A percentile compares a stretch with the other conserved stretches of the same genome.
Evolutionary conservation across 2,113 vertebrate species (phyloP).

Genomic region (Parus major): DNA sequence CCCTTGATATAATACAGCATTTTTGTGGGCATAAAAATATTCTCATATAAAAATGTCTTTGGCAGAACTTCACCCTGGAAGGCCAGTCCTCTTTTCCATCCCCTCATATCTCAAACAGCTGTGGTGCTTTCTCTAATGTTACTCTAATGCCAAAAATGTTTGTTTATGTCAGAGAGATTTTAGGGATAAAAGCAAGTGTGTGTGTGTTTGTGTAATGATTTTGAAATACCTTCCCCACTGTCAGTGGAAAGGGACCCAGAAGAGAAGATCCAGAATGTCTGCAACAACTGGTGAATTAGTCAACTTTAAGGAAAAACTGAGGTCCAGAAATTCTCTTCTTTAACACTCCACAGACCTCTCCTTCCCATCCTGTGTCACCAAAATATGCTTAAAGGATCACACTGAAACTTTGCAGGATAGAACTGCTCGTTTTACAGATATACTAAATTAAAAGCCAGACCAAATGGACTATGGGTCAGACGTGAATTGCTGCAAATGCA

Average conservation of each 20-base stretch:
- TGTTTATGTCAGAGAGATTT: background rate
- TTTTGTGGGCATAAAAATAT: slow-evolving; percentile 2
- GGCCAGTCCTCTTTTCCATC: background rate
- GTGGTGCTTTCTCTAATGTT: background rate
- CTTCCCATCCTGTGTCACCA: background rate
- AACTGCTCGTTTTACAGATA: background rate
- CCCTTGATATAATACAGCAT: background rate
- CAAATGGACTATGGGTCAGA: background rate
- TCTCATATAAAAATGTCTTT: background rate
- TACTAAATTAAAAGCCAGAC: background rate
- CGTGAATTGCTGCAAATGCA: background rate
- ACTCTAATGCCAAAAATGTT: background rate
- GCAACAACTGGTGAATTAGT: background rate
- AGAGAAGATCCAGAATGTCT: background rate
- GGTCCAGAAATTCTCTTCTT: background rate
- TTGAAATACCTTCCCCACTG: background rate
- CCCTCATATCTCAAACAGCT: background rate
- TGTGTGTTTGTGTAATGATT: background rate
- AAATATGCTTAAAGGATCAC: background rate
- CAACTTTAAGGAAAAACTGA: background rate
- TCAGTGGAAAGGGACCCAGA: background rate
- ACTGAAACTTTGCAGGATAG: background rate
- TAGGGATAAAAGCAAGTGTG: background rate
- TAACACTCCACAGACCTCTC: background rate
- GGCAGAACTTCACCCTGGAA: background rate